Evolutionary conservation across 1,140 invertebrate genomes (phyloP), one percentile per base, ranked within the genome.

Genomic region (Brachionus koreanus): DNA sequence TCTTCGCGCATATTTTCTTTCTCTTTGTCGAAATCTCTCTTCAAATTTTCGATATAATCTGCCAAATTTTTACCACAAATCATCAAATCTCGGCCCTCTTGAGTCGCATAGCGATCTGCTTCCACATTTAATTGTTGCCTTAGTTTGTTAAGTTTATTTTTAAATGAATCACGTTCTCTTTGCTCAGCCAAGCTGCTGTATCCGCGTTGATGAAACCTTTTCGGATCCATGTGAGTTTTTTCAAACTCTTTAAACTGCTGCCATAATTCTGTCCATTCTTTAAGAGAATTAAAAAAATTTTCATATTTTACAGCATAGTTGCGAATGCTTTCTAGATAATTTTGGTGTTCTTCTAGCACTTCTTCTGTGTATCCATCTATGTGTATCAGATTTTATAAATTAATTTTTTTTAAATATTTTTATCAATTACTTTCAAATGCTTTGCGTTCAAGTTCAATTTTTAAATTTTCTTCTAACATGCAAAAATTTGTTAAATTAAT

Each of bases 121-220:
- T 74, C 69, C 23, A 7, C 9, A 46, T 10, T 46, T 25, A 74
- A 46, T 13, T 46, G 39, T 46, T 74, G 37, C 25, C 43, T 43
- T 25, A 74, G 12, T 25, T 46, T 46, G 10, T 25, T 79, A 4
- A 79, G 29, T 43, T 79, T 65, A 7, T 42, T 61, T 4, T 79
- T 65, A 19, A 37, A 65, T 7, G 49, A 43, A 1, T 79, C 61
- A 4, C 76, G 46, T 42, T 79, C 76, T 16, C 76, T 3, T 25
- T 79, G 49, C 25, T 79, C 76, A 43, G 35, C 37, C 12, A 79
- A 61, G 7, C 49, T 61, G 25, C 76, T 79, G 39, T 79, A 79
- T 10, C 61, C 61, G 25, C 76, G 76, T 57, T 79, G 76, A 23
- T 79, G 49, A 10, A 79, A 79, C 7, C 76, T 46, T 16, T 35